Evolutionary conservation across 2,113 vertebrate species (phyloP), one percentile per base, ranked within the genome.

Genomic region (Eleginops maclovinus): DNA sequence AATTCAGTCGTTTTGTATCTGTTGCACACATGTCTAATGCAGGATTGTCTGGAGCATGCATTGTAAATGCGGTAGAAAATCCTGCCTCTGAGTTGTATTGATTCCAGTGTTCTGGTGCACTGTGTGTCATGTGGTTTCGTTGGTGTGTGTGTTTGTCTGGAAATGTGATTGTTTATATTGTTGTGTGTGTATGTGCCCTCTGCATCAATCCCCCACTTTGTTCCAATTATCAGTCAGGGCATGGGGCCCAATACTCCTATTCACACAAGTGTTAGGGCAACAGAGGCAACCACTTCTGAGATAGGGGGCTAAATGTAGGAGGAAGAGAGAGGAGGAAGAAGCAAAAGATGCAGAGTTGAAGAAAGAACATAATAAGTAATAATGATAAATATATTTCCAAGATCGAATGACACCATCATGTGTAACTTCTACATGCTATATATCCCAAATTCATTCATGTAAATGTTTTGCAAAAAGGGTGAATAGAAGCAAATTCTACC

Each of bases 191-290:
- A 67, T 50, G 49, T 76, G 66, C 74, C 87, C 82, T 72, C 55
- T 60, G 75, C 69, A 91, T 91, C 43, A 87, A 92, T 93, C 83
- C 62, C 54, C 77, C 83, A 79, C 88, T 93, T 93, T 91, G 89
- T 90, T 92, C 89, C 86, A 89, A 90, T 93, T 89, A 93, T 92
- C 86, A 84, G 71, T 76, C 58, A 77, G 84, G 75, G 74, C 86
- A 88, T 87, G 77, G 87, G 63, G 79, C 81, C 84, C 88, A 86
- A 87, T 91, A 67, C 79, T 68, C 71, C 86, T 84, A 87, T 92
- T 90, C 88, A 88, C 86, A 84, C 79, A 79, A 68, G 82, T 65
- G 81, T 89, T 89, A 83, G 65, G 79, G 80, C 74, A 64, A 84
- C 83, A 87, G 56, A 84, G 75, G 77, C 62, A 76, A 65, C 58